Evolutionary conservation across 2,113 vertebrate species (phyloP).

Genomic region (Macrotus californicus): DNA sequence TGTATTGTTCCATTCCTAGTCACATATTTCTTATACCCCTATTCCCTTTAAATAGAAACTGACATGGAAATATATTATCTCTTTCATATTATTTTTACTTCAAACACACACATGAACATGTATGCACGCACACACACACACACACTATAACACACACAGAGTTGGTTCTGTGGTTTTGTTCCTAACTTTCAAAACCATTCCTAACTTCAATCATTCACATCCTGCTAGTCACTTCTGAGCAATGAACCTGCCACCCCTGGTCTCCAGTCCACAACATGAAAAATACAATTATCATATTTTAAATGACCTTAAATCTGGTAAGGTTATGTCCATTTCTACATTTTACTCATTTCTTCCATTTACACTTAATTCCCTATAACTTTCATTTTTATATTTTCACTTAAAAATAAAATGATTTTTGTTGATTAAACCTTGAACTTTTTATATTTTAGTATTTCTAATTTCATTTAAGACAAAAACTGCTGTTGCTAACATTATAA

Average conservation of each 20-base stretch:
- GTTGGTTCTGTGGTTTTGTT: background rate
- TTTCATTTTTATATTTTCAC: background rate
- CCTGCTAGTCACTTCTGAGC: background rate
- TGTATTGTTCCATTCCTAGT: background rate
- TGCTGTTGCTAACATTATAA: background rate
- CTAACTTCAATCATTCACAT: background rate
- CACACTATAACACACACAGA: background rate
- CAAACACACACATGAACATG: background rate
- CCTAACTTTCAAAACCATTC: background rate
- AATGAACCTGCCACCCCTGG: background rate
- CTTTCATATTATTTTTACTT: background rate
- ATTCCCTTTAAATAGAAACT: background rate
- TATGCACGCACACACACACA: background rate
- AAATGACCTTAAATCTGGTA: background rate
- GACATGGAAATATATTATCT: background rate
- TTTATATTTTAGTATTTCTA: conserved; percentile 7
- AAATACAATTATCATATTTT: background rate
- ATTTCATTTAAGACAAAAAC: background rate
- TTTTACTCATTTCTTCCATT: background rate
- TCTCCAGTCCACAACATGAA: background rate
- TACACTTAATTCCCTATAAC: background rate
- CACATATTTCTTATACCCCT: background rate
- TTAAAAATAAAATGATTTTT: background rate
- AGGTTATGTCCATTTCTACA: background rate
- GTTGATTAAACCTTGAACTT: conserved; percentile 36